phyloP scores from a whole-genome alignment of 92 coral and sea anemone species.

The Muricea muricata region DNA sequence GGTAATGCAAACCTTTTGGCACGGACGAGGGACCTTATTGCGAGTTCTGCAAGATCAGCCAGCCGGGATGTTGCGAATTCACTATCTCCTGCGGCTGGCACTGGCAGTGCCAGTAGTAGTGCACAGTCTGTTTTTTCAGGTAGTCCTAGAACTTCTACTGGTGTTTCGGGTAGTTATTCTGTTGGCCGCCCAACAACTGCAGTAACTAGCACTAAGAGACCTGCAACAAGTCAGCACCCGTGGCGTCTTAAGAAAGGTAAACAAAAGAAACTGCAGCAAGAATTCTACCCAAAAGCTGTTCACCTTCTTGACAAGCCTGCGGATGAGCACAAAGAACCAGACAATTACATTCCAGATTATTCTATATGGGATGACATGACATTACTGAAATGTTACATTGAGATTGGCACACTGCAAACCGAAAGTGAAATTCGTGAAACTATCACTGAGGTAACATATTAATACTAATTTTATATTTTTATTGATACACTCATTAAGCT shows the following conservation, averaged over 20 bases:
- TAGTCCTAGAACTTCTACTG: constrained; percentile 4
- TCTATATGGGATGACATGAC: constrained; percentile 39
- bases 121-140: neutral
- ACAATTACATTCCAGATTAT: constrained; percentile 49
- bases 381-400: constrained; percentile 47
- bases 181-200: neutral
- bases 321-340: constrained; percentile 30
- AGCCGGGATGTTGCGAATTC: constrained; percentile 43
- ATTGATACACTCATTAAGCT: no score
- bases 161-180: neutral
- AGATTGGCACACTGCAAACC: constrained; percentile 49
- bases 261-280: constrained; percentile 41
- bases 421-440: constrained; percentile 54
- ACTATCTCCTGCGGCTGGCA: neutral
- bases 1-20: constrained; percentile 39
- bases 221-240: constrained; percentile 33
- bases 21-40: constrained; percentile 59
- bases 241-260: constrained; percentile 45
- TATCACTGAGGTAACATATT: constrained; percentile 44
- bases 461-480: no score
- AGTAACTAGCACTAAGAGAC: constrained; percentile 21
- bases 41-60: constrained; percentile 61
- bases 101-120: neutral
- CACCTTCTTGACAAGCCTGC: constrained; percentile 58
- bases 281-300: constrained; percentile 49